Percentiles rank a stretch among this genome's conserved stretches.
Conservation (phyloP, 2,888 invertebrate species). For the Plebejus argus region DNA sequence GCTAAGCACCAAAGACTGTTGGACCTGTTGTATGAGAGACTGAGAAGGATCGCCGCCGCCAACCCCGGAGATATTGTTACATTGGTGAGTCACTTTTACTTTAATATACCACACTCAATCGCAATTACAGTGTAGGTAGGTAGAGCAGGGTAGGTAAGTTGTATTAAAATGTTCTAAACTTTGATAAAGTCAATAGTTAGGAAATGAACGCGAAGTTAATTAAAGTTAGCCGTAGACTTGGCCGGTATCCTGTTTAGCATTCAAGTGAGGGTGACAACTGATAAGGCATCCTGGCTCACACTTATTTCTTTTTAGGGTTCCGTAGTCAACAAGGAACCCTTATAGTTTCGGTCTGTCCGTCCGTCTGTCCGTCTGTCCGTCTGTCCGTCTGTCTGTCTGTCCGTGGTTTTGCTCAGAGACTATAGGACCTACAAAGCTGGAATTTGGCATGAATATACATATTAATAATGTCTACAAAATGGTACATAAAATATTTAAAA, state of each 20-base stretch:
- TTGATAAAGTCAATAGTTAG: neutral
- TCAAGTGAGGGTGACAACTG: neutral
- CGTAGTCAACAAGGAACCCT: too few relatives aligned
- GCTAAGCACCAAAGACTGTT: constrained; percentile 87
- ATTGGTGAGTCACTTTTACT: constrained; percentile 82
- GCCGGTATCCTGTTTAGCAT: neutral
- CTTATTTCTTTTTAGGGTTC: too few relatives aligned
- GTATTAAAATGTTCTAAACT: neutral
- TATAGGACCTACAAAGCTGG: too few relatives aligned
- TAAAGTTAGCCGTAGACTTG: neutral
- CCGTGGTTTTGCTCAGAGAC: too few relatives aligned
- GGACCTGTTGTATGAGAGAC: constrained; percentile 84
- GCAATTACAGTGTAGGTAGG: neutral
- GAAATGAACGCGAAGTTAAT: neutral
- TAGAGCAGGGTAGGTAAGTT: too few relatives aligned
- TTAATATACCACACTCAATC: neutral
- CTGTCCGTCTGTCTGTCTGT: too few relatives aligned
- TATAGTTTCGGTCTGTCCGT: too few relatives aligned
- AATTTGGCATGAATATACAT: too few relatives aligned
- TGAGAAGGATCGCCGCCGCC: constrained; percentile 84
- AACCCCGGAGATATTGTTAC: constrained; percentile 88
- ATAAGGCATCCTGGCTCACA: too few relatives aligned
- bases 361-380: too few relatives aligned
- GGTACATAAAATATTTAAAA: too few relatives aligned
- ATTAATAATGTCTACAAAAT: too few relatives aligned